A percentile compares a stretch with the other conserved stretches of the same genome.
These are phyloP conservation scores for Cercopithecus diana DNA, from an alignment of 2,797 vertebrate species.

Conservation along the genomic window DNA sequence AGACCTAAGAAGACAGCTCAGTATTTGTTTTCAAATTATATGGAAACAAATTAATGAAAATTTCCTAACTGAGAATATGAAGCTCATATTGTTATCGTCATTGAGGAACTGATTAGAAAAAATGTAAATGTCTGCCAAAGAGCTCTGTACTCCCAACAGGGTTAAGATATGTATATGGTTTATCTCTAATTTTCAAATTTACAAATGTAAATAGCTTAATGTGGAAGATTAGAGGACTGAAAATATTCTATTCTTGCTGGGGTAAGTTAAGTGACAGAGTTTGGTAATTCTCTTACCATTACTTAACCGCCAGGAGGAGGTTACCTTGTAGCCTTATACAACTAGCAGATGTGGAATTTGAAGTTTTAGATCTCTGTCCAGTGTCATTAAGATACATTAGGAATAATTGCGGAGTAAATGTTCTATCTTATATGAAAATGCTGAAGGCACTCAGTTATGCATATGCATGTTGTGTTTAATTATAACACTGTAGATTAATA, in stretches of 20 bases:
- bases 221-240: not conserved
- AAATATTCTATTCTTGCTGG: not conserved
- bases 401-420: conserved; percentile 76
- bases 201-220: conserved; percentile 6
- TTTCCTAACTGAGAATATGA: conserved; percentile 5
- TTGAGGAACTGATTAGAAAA: conserved; percentile 31
- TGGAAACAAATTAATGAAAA: not conserved
- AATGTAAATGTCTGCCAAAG: not conserved
- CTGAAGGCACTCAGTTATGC: conserved; percentile 58
- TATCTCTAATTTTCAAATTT: not conserved
- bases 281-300: conserved; percentile 42
- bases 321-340: not conserved
- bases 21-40: conserved; percentile 25
- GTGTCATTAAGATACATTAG: conserved; percentile 65
- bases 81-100: not conserved
- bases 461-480: conserved; percentile 54
- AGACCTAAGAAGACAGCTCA: not conserved
- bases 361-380: conserved; percentile 72
- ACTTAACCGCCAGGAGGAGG: conserved; percentile 15
- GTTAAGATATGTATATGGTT: not conserved
- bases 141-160: not conserved
- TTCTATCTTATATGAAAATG: conserved; percentile 74
- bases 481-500: conserved; percentile 49
- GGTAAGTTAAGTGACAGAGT: conserved; percentile 56
- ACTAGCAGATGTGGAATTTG: conserved; percentile 53